A percentile compares a stretch with the other conserved stretches of the same genome.
These are phyloP conservation scores for Onychostruthus taczanowskii DNA, from an alignment of 2,113 vertebrate species.

Conservation along the genomic window DNA sequence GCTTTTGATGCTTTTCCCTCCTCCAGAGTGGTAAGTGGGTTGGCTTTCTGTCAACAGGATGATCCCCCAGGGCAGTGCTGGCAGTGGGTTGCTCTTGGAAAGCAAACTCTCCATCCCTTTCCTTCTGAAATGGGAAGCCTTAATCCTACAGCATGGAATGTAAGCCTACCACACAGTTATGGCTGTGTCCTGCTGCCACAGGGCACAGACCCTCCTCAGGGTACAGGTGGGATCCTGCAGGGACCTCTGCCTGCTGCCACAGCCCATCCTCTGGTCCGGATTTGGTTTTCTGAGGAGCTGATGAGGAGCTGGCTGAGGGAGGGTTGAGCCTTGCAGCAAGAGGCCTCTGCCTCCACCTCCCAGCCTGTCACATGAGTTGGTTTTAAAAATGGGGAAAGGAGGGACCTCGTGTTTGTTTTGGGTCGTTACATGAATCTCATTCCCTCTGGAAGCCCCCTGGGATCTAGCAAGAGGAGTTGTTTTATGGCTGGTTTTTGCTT, in stretches of 20 bases:
- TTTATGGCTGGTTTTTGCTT: background rate
- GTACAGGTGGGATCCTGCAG: background rate
- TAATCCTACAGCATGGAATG: background rate
- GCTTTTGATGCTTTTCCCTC: background rate
- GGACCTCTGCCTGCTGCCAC: background rate
- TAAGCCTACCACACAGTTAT: background rate
- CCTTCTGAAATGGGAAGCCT: background rate
- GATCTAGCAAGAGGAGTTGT: background rate
- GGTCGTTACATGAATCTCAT: background rate
- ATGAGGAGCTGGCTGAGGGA: background rate
- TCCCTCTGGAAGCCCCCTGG: background rate
- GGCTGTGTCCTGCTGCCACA: background rate
- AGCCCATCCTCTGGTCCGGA: fast-evolving
- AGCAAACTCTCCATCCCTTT: background rate
- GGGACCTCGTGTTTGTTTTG: background rate
- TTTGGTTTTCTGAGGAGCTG: background rate
- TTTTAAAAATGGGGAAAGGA: background rate
- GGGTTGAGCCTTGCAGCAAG: fast-evolving
- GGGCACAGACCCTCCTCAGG: background rate
- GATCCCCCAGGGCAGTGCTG: background rate
- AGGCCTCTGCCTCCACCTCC: background rate
- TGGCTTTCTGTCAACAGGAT: background rate
- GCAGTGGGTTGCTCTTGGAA: background rate
- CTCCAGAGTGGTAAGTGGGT: background rate
- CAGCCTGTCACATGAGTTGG: background rate